Percentiles rank a stretch among this genome's conserved stretches.
These are phyloP conservation scores for Pemphredon lugubris DNA, from an alignment of 2,888 invertebrate species.

Conservation along the genomic window DNA sequence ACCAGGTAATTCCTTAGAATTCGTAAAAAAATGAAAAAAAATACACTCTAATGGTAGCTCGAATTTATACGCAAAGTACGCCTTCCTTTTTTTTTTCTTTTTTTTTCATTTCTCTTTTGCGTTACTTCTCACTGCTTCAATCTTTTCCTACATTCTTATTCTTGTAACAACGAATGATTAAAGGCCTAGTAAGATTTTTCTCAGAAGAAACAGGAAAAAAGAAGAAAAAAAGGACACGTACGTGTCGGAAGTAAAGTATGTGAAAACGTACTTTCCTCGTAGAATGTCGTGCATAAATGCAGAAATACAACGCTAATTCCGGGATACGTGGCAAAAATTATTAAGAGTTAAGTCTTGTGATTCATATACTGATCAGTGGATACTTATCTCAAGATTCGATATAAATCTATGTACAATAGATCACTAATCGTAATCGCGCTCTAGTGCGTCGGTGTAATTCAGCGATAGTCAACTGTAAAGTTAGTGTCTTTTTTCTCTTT, in stretches of 20 bases:
- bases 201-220: neutral
- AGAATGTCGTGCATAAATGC: neutral
- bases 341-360: conserved; percentile 1
- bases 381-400: conserved; percentile 15
- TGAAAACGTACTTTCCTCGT: conserved; percentile 3
- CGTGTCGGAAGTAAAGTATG: neutral
- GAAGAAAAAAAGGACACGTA: neutral
- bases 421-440: neutral
- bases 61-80: conserved; percentile 26
- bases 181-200: conserved; percentile 54
- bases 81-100: no score
- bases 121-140: conserved; percentile 28
- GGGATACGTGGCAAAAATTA: conserved; percentile 3
- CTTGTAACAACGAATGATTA: conserved; percentile 59
- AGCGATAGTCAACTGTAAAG: conserved; percentile 17
- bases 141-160: conserved; percentile 39
- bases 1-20: conserved; percentile 18
- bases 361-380: conserved; percentile 8
- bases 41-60: conserved; percentile 8
- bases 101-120: conserved; percentile 16
- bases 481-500: conserved; percentile 11
- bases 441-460: conserved; percentile 16
- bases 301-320: neutral
- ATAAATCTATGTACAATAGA: conserved; percentile 11
- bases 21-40: conserved; percentile 8